Evolutionary conservation across 1,140 invertebrate genomes (phyloP), one percentile per base, ranked within the genome.

Genomic region (Drosophila kohkoa): DNA sequence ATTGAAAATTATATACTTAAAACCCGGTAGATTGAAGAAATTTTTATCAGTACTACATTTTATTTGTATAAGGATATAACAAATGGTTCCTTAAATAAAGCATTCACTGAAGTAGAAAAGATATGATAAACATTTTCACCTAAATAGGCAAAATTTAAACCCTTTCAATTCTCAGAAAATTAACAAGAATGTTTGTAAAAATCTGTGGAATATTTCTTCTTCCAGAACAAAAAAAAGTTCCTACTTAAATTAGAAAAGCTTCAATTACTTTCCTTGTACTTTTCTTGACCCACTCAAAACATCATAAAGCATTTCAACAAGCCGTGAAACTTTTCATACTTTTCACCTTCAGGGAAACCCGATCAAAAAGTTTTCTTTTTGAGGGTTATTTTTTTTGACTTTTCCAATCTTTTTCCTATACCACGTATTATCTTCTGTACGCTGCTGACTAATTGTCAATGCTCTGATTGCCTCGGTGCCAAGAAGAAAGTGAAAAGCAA

Each of bases 401-500:
- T 59, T 51, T 51, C 43, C 49, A 49, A 45, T 62, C 54, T 49
- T 63, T 48, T n/a, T 4, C 25, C 25, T 30, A 30, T 28, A 35
- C 48, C 8, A 11, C 51, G 30, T 35, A 30, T 7, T 35, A 59
- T 32, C 48, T 30, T 63, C 55, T 35, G 48, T 28, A 64, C 45
- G 35, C 70, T 62, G 32, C 28, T 20, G 62, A 32, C 69, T 72
- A 72, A 76, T 76, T 76, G 74, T 62, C 35, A 79, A 76, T 67
- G 74, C 73, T 77, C 75, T 74, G 64, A 74, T 77, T 74, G 74
- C 43, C 73, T 32, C 15, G 25, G 51, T 49, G 20, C 41, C 28
- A 16, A 43, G 35, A n/a, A 25, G 20, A 64, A 72, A 73, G 68
- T 74, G 55, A 58, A 70, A 70, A 75, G 57, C 45, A 38, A 60